These are phyloP conservation scores for Trematocara caparti DNA, from an alignment of 2,797 vertebrate genomes.

Conservation along the genomic window DNA sequence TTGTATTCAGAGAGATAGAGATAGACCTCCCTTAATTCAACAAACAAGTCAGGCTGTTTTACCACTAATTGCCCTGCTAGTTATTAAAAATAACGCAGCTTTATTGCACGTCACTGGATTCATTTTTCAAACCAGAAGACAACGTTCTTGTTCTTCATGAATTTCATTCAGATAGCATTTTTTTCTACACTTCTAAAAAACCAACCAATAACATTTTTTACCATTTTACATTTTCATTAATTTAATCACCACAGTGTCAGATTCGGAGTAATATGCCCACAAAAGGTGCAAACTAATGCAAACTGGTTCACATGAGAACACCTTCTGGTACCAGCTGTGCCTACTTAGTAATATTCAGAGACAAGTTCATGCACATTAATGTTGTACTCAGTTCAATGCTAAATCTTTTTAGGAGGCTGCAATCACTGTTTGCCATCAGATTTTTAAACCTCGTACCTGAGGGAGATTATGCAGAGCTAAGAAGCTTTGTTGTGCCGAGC, in stretches of 20 bases:
- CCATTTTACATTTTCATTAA: background rate
- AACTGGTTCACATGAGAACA: background rate
- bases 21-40: background rate
- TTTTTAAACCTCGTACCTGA: background rate
- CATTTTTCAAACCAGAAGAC: background rate
- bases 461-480: background rate
- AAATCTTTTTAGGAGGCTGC: background rate
- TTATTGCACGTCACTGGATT: background rate
- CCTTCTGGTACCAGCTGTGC: background rate
- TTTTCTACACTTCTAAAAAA: background rate
- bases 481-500: background rate
- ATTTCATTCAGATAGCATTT: background rate
- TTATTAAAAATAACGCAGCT: background rate
- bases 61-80: background rate
- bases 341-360: background rate
- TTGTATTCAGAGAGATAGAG: background rate
- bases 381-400: background rate
- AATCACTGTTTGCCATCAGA: background rate
- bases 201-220: background rate
- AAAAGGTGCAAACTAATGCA: background rate
- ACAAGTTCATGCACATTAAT: background rate
- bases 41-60: background rate
- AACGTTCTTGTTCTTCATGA: background rate
- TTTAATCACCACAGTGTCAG: background rate
- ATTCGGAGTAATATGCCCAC: background rate